phyloP scores from a whole-genome alignment of 2,797 vertebrate genomes.

The Enteromius argenteus region DNA sequence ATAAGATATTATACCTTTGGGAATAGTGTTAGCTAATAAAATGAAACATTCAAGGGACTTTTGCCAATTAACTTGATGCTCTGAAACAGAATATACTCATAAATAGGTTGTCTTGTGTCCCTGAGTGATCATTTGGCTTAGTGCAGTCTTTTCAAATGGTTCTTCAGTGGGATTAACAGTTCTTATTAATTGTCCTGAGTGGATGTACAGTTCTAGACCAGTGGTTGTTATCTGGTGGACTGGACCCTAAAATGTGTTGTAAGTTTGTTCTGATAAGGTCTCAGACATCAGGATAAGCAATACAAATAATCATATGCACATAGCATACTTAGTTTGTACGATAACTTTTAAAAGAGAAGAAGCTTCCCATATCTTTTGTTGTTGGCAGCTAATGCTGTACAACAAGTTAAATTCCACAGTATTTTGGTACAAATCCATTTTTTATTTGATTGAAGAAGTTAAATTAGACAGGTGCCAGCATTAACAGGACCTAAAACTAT shows the following conservation, averaged over 20 bases:
- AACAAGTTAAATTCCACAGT: background rate
- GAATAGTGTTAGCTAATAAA: background rate
- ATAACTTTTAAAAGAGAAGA: background rate
- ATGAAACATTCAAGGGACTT: background rate
- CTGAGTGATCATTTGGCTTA: background rate
- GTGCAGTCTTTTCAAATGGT: background rate
- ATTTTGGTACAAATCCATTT: background rate
- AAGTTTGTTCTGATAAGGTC: background rate
- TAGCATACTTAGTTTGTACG: background rate
- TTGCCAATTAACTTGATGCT: background rate
- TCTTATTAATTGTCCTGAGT: background rate
- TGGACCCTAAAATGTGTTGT: conserved; percentile 1
- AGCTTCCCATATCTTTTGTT: background rate
- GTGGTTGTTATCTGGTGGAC: background rate
- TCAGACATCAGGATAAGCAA: background rate
- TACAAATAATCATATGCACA: background rate
- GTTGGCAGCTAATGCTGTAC: background rate
- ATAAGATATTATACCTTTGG: background rate
- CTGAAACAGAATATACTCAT: background rate
- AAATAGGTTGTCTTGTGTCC: background rate
- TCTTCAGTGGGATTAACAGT: background rate
- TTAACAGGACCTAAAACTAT: background rate
- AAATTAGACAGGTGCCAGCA: background rate
- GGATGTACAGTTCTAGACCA: background rate
- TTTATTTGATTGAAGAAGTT: background rate